A percentile compares a stretch with the other conserved stretches of the same genome.
These are phyloP conservation scores for Harpegnathos saltator DNA, from an alignment of 1,140 invertebrate genomes.

Conservation along the genomic window DNA sequence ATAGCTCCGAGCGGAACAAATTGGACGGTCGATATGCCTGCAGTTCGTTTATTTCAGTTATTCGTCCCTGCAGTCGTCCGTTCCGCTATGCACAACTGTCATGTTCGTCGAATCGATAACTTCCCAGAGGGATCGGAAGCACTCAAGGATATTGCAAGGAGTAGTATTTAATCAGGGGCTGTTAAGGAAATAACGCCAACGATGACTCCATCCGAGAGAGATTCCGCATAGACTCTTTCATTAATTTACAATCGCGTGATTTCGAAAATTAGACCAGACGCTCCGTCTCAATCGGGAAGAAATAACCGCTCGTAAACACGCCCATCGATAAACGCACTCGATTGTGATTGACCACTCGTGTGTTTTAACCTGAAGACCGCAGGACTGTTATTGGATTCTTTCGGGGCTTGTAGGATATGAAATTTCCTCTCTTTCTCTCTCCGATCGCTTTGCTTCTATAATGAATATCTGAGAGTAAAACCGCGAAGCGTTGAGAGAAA, in stretches of 20 bases:
- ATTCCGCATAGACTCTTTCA: slow-evolving; percentile 52
- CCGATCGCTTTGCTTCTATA: no score
- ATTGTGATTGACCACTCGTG: slow-evolving; percentile 7
- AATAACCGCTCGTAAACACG: slow-evolving; percentile 48
- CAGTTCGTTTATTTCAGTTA: not conserved
- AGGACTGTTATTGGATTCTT: not conserved
- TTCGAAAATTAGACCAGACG: slow-evolving; percentile 51
- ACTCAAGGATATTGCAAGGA: slow-evolving; percentile 70
- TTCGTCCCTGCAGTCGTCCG: not conserved
- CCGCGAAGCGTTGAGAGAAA: no score
- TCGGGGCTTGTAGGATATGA: not conserved
- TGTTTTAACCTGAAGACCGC: not conserved
- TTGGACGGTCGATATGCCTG: not conserved
- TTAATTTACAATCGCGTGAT: slow-evolving; percentile 64
- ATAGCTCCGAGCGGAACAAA: not conserved
- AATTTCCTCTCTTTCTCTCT: no score
- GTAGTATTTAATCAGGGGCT: slow-evolving; percentile 64
- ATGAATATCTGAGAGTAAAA: no score
- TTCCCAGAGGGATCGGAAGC: slow-evolving; percentile 21
- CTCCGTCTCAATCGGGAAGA: slow-evolving; percentile 27
- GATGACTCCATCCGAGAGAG: slow-evolving; percentile 68
- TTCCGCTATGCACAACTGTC: not conserved
- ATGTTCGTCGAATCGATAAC: slow-evolving; percentile 8
- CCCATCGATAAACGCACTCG: slow-evolving; percentile 26
- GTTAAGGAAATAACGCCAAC: slow-evolving; percentile 64